These are phyloP conservation scores for Stramonita haemastoma DNA, from an alignment of 2,888 invertebrate species.

Conservation along the genomic window DNA sequence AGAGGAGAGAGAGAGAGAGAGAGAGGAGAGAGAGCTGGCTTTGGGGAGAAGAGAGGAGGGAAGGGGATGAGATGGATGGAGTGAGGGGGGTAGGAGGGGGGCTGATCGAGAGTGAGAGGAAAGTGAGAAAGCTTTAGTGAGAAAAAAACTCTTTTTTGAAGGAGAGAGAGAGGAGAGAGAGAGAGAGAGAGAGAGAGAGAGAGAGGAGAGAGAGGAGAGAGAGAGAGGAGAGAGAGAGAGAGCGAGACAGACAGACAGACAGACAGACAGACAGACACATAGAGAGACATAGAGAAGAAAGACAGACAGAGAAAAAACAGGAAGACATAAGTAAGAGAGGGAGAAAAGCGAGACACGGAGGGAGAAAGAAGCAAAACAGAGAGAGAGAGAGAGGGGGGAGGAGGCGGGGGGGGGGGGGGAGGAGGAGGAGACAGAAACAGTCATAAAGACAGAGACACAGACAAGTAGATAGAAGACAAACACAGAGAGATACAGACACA, in stretches of 20 bases:
- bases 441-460: not conserved
- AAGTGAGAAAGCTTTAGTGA: not conserved
- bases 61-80: not conserved
- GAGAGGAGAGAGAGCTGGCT: not conserved
- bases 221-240: not conserved
- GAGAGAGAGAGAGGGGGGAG: not conserved
- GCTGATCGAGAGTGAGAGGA: not conserved
- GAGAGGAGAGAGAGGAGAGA: not conserved
- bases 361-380: not conserved
- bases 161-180: not conserved
- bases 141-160: not conserved
- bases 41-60: too few relatives aligned
- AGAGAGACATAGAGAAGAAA: slow-evolving; percentile 24
- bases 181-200: not conserved
- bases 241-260: not conserved
- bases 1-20: not conserved
- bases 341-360: not conserved
- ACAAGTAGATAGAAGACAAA: not conserved
- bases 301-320: not conserved
- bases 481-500: not conserved
- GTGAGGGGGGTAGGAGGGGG: not conserved
- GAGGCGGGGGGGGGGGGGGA: not conserved
- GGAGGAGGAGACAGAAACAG: not conserved
- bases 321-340: not conserved
- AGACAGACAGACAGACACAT: not conserved